phyloP scores from a whole-genome alignment of 1,140 invertebrate genomes.

The Drosophila insularis region DNA sequence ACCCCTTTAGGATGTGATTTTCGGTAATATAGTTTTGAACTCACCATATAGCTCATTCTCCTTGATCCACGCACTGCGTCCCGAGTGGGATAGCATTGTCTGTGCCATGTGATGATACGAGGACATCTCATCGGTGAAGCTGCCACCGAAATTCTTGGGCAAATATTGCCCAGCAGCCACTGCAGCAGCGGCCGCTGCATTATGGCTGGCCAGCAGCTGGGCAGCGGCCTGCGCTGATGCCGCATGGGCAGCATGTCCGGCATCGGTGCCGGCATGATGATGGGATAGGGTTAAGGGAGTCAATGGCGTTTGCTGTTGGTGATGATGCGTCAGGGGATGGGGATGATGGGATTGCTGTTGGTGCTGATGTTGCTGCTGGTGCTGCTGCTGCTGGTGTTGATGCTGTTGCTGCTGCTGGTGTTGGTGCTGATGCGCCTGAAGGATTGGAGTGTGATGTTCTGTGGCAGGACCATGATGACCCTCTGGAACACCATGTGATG shows the following conservation, averaged over 20 bases:
- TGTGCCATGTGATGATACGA: slow-evolving; percentile 80
- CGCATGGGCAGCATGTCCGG: slow-evolving; percentile 36
- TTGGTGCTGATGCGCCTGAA: slow-evolving; percentile 40
- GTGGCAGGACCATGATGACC: slow-evolving; percentile 39
- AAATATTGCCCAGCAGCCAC: slow-evolving; percentile 76
- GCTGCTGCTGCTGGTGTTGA: slow-evolving; percentile 33
- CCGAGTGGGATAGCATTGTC: slow-evolving; percentile 75
- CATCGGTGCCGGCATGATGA: slow-evolving; percentile 41
- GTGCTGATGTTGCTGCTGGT: slow-evolving; percentile 31
- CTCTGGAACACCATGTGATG: slow-evolving; percentile 18
- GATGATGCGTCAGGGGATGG: slow-evolving; percentile 42
- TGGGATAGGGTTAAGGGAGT: slow-evolving; percentile 32
- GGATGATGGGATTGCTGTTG: slow-evolving; percentile 34
- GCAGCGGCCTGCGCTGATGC: slow-evolving; percentile 74
- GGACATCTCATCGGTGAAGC: slow-evolving; percentile 76
- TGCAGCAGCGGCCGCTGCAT: slow-evolving; percentile 72
- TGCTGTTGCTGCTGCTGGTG: slow-evolving; percentile 32
- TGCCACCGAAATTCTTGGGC: slow-evolving; percentile 73
- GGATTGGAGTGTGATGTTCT: slow-evolving; percentile 41
- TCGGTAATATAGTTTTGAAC: slow-evolving; percentile 18
- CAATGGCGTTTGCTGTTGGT: slow-evolving; percentile 41
- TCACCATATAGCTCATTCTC: slow-evolving; percentile 80
- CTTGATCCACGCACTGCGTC: slow-evolving; percentile 76
- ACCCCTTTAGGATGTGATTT: too few relatives aligned
- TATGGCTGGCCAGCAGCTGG: slow-evolving; percentile 73